These are phyloP conservation scores for Dysidea cf. avara DNA, from an alignment of 37 sponge, comb jelly and placozoan species.

Conservation along the genomic window DNA sequence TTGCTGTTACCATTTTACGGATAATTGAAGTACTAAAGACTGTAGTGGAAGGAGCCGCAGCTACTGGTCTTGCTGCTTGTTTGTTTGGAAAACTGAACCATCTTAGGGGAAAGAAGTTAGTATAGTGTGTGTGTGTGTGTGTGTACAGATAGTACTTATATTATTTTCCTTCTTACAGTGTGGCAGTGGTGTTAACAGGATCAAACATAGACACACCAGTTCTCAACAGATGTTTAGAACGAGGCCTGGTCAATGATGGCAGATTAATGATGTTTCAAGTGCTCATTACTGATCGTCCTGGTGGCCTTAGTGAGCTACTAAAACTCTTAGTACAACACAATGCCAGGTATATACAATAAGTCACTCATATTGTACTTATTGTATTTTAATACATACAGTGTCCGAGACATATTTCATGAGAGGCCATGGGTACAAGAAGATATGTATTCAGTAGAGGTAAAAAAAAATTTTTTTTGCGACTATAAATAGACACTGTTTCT, in stretches of 20 bases:
- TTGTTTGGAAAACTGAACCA: constrained; percentile 63
- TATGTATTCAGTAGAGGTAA: constrained; percentile 75
- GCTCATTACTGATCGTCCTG: constrained; percentile 66
- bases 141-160: constrained; percentile 20
- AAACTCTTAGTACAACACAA: constrained; percentile 31
- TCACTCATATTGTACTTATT: no score
- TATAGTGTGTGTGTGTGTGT: constrained; percentile 1
- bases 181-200: constrained; percentile 71
- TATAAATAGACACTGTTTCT: neutral
- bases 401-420: constrained; percentile 88
- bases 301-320: constrained; percentile 61
- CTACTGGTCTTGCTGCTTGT: constrained; percentile 82
- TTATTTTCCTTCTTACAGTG: constrained; percentile 28
- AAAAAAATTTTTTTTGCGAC: neutral
- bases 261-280: constrained; percentile 66
- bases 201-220: constrained; percentile 87
- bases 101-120: constrained; percentile 83
- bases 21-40: constrained; percentile 83
- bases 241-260: constrained; percentile 85
- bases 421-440: constrained; percentile 82
- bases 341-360: constrained; percentile 44
- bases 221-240: constrained; percentile 79
- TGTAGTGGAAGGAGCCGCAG: constrained; percentile 89
- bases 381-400: no score
- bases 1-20: constrained; percentile 77